phyloP scores from a whole-genome alignment of 2,113 vertebrate genomes.

The Triplophysa tibetana region DNA sequence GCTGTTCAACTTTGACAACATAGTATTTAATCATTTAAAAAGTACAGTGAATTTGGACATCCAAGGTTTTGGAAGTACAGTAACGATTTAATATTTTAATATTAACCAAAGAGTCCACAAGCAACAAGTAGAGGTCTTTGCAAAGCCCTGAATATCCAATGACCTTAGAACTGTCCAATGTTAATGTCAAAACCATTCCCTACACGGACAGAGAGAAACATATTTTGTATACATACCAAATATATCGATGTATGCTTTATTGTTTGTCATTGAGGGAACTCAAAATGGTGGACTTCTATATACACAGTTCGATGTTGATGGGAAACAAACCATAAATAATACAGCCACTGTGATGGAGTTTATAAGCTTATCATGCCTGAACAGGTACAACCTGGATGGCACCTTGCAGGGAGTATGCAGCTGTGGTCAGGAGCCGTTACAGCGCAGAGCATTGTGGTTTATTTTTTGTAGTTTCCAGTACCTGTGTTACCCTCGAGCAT shows the following conservation, averaged over 20 bases:
- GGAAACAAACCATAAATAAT: conserved; percentile 26
- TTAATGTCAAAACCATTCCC: too few species aligned
- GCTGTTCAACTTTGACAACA: too few species aligned
- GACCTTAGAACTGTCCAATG: too few species aligned
- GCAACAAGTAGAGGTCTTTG: too few species aligned
- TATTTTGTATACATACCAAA: too few species aligned
- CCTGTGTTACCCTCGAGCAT: conserved; percentile 14
- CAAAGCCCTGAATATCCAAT: too few species aligned
- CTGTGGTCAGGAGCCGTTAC: conserved; percentile 5
- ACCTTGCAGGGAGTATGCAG: conserved; percentile 1
- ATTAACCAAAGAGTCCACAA: too few species aligned
- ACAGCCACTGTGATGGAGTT: conserved; percentile 20
- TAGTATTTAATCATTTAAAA: too few species aligned
- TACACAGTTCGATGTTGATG: neutral
- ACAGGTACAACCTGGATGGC: conserved; percentile 27
- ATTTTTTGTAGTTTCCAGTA: neutral
- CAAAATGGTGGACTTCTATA: neutral
- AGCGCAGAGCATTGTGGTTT: neutral
- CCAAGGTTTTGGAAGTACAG: too few species aligned
- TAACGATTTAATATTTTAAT: too few species aligned
- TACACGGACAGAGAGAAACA: neutral
- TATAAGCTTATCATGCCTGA: conserved; percentile 38
- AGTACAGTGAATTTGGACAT: too few species aligned
- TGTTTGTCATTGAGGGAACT: neutral
- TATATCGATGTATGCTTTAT: too few species aligned